These are phyloP conservation scores for Apaloderma vittatum DNA, from an alignment of 2,113 vertebrate genomes.

Conservation along the genomic window DNA sequence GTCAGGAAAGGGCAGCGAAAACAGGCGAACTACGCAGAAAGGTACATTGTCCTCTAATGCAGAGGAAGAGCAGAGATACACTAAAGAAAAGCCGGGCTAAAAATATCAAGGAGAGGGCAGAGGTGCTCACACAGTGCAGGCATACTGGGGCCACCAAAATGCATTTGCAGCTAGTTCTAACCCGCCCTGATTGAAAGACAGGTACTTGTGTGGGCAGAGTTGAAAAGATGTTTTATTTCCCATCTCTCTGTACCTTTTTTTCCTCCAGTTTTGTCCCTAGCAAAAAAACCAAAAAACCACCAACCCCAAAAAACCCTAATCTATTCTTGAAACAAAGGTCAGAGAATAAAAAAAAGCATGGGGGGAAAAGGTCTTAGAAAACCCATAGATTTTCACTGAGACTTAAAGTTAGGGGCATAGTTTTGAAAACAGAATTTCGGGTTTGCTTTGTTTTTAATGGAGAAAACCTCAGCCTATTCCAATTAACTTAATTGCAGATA, in stretches of 20 bases:
- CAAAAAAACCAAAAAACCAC: background rate
- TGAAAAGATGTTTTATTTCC: constrained; percentile 28
- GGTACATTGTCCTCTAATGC: constrained; percentile 23
- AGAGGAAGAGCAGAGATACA: constrained; percentile 22
- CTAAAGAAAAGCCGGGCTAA: constrained; percentile 58
- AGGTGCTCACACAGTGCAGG: constrained; percentile 49
- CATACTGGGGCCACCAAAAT: constrained; percentile 29
- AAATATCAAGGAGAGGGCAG: constrained; percentile 70
- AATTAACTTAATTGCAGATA: background rate
- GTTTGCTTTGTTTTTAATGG: background rate
- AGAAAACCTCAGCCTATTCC: background rate
- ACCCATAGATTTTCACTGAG: background rate
- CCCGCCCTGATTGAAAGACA: background rate
- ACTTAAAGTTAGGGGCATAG: background rate
- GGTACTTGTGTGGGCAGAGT: background rate
- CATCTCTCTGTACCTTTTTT: background rate
- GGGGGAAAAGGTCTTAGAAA: background rate
- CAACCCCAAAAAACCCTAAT: background rate
- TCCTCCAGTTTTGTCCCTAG: background rate
- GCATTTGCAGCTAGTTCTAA: constrained; percentile 16
- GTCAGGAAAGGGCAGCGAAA: constrained; percentile 56
- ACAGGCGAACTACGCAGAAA: background rate
- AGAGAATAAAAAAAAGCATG: background rate
- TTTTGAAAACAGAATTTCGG: background rate
- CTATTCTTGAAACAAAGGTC: background rate